Evolutionary conservation across 2,797 vertebrate species (phyloP), one percentile per base, ranked within the genome.

Genomic region (Hemitrygon akajei): DNA sequence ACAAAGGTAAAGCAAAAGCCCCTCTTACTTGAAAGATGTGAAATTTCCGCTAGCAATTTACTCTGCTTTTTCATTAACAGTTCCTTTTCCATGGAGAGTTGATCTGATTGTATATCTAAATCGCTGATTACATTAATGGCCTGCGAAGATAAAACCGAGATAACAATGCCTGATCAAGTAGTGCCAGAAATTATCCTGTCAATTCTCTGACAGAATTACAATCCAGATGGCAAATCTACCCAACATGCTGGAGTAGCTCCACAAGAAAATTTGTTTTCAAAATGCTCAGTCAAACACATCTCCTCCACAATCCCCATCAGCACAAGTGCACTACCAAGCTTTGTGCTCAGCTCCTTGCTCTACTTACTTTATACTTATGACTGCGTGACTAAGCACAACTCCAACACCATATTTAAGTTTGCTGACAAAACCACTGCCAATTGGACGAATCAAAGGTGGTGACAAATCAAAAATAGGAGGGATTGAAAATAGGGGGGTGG

Each of bases 101-200:
- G 47, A 7, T 76, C 91, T 7, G 91, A 73, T n/a, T 93, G 69
- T 6, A 73, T 76, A 76, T 73, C 91, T 40, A 93, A 76, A 37
- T 93, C 91, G 9, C 91, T 93, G 91, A 93, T 93, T 22, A 93
- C 91, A 47, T 93, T 47, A 76, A 93, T 93, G 71, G 91, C 91
- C 91, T 93, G 91, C 27, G 27, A 75, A 89, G 37, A 93, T 73
- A 56, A 92, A 93, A 93, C 40, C 86, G 56, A 93, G 40, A 47
- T n/a, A 89, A 69, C 34, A 89, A 10, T 22, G 63, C 63, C 34
- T 37, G 30, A 69, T 60, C 34, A 37, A 12, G 10, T 69, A 10
- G 18, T 22, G 20, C n/a, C 34, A 66, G n/a, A 34, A 60, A 87
- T 87, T 30, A 87, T 82, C 58, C 47, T 14, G 60, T n/a, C 4